Conservation (phyloP, 2,113 vertebrate species). For the Brachyhypopomus gauderio region DNA sequence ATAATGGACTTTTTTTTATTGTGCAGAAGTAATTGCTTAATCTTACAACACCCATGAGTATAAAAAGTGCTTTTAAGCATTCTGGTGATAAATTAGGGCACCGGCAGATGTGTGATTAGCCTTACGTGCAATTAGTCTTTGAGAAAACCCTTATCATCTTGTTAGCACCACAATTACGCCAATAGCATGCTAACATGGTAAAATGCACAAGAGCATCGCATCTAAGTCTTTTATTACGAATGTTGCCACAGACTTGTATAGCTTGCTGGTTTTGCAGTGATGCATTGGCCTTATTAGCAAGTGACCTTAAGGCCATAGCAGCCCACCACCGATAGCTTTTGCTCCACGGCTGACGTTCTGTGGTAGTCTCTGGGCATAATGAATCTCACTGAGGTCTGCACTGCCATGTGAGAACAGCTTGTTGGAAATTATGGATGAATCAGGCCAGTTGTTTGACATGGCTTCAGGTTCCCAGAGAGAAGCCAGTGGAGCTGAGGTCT, state of each 20-base stretch:
- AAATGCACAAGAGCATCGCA: conserved; percentile 37
- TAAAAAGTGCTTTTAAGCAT: conserved; percentile 77
- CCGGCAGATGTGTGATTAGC: conserved; percentile 81
- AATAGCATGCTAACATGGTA: conserved; percentile 75
- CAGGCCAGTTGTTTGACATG: conserved; percentile 61
- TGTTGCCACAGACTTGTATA: conserved; percentile 46
- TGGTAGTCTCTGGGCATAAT: conserved; percentile 32
- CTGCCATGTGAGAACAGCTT: conserved; percentile 46
- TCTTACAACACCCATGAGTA: conserved; percentile 83
- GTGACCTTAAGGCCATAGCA: conserved; percentile 71
- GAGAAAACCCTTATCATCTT: conserved; percentile 73
- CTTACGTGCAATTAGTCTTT: conserved; percentile 82
- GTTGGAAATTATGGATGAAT: conserved; percentile 54
- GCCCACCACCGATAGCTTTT: conserved; percentile 75
- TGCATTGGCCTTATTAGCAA: conserved; percentile 81
- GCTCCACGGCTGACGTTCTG: neutral
- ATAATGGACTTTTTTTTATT: conserved; percentile 79
- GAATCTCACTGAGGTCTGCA: conserved; percentile 26
- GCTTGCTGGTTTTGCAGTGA: conserved; percentile 67
- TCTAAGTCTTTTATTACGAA: conserved; percentile 62
- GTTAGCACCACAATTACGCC: conserved; percentile 72
- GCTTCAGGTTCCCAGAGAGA: conserved; percentile 63
- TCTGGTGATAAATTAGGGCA: conserved; percentile 81
- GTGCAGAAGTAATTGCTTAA: conserved; percentile 83
- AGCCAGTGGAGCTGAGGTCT: conserved; percentile 66